These are phyloP conservation scores for Pseudomugil gertrudae DNA, from an alignment of 2,797 vertebrate genomes.

Conservation along the genomic window DNA sequence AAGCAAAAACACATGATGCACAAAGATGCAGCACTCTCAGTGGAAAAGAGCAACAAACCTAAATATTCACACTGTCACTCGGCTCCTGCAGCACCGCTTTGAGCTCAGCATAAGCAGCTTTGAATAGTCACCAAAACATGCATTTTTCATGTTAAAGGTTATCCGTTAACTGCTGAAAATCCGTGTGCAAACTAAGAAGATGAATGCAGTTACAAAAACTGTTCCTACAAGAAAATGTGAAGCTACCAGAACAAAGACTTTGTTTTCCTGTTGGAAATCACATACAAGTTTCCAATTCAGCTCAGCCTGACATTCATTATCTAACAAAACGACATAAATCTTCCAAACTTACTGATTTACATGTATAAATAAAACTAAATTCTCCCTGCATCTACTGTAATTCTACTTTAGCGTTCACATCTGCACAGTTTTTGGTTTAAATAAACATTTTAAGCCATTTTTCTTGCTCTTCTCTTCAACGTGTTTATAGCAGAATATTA, in stretches of 20 bases:
- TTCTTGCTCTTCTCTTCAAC: background rate
- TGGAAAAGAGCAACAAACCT: background rate
- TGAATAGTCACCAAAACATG: background rate
- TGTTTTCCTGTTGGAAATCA: background rate
- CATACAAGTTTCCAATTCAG: conserved; percentile 1
- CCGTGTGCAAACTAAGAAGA: background rate
- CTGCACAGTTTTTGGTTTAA: background rate
- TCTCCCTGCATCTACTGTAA: background rate
- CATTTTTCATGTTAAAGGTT: background rate
- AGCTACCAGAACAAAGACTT: background rate
- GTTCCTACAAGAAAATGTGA: background rate
- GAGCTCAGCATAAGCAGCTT: background rate
- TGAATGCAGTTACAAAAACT: background rate
- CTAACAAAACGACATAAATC: background rate
- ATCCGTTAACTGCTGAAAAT: background rate
- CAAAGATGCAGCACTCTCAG: background rate
- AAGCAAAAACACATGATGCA: background rate
- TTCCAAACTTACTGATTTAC: background rate
- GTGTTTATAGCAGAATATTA: background rate
- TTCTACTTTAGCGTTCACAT: conserved; percentile 13
- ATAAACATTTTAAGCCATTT: background rate
- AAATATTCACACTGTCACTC: conserved; percentile 1
- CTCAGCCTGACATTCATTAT: background rate
- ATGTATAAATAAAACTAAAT: background rate
- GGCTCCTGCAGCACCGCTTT: background rate